These are phyloP conservation scores for Bembecia ichneumoniformis DNA, from an alignment of 2,888 invertebrate species.

Conservation along the genomic window DNA sequence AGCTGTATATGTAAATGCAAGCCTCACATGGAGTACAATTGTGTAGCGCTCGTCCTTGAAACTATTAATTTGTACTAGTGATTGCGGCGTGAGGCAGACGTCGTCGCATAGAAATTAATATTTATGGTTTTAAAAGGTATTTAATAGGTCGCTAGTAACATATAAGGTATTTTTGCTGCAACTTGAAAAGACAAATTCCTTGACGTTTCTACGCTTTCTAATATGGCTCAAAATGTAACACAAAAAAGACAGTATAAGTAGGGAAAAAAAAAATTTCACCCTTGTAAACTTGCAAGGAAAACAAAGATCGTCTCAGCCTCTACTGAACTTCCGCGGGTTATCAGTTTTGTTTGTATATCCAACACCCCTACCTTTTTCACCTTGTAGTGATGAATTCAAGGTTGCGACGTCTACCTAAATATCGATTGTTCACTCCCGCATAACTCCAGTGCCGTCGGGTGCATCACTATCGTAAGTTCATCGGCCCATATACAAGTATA, in stretches of 20 bases:
- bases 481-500: constrained; percentile 28
- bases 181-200: too few species aligned
- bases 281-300: too few species aligned
- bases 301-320: too few species aligned
- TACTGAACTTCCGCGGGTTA: too few species aligned
- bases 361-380: background rate
- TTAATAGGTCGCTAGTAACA: too few species aligned
- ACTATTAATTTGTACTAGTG: constrained; percentile 13
- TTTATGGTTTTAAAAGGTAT: too few species aligned
- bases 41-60: constrained; percentile 41
- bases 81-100: background rate
- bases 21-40: constrained; percentile 36
- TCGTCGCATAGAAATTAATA: background rate
- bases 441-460: constrained; percentile 18
- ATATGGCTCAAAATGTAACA: too few species aligned
- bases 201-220: too few species aligned
- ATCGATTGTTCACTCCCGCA: constrained; percentile 15
- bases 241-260: too few species aligned
- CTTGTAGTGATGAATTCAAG: background rate
- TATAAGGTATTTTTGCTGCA: too few species aligned
- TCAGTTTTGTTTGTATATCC: background rate
- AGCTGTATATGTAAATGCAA: constrained; percentile 55
- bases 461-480: constrained; percentile 24
- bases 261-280: too few species aligned
- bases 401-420: background rate